A percentile compares a stretch with the other conserved stretches of the same genome.
phyloP scores from a whole-genome alignment of 1,140 invertebrate species.

The Himalopsyche phryganea region DNA sequence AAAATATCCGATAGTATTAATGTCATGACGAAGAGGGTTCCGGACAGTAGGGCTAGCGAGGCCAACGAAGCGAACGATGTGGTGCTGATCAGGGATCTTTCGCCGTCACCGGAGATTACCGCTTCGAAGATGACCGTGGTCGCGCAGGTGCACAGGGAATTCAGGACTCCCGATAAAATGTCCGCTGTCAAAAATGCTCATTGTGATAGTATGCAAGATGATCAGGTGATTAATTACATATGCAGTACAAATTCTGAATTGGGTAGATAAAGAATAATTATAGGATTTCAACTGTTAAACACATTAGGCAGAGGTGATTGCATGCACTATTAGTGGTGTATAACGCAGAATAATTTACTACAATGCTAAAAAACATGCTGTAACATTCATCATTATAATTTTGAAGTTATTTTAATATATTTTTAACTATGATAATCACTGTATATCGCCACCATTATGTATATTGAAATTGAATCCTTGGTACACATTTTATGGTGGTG shows the following conservation, averaged over 20 bases:
- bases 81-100: not conserved
- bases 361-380: no score
- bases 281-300: no score
- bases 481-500: no score
- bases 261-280: no score
- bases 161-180: not conserved
- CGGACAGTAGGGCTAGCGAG: not conserved
- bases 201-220: not conserved
- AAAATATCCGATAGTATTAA: not conserved
- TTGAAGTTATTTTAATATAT: no score
- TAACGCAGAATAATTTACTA: no score
- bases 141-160: constrained; percentile 15
- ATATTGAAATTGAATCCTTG: no score
- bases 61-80: not conserved
- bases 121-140: constrained; percentile 12
- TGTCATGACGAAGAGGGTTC: not conserved
- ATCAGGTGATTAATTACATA: not conserved
- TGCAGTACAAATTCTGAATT: not conserved
- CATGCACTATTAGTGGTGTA: no score
- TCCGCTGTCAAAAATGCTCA: not conserved
- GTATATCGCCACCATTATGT: no score
- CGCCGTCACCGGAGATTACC: constrained; percentile 4
- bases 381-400: no score
- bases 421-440: no score
- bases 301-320: no score